A percentile compares a stretch with the other conserved stretches of the same genome.
Evolutionary conservation across 2,797 vertebrate species (phyloP).

Genomic region (Meda fulgida): DNA sequence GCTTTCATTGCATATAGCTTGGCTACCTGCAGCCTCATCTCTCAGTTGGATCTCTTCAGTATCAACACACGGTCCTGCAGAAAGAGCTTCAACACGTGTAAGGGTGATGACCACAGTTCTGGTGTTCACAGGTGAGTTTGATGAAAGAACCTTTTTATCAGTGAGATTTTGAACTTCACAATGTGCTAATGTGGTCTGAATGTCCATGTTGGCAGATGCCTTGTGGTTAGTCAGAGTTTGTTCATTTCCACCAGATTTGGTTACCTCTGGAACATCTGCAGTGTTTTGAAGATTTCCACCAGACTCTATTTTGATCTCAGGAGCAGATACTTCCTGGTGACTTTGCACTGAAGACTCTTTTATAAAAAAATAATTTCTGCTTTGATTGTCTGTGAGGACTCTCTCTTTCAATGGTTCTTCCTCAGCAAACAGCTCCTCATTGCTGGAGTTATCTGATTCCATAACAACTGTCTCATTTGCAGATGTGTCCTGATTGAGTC

Average conservation of each 20-base stretch:
- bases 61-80: constrained; percentile 43
- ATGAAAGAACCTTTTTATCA: background rate
- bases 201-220: background rate
- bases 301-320: constrained; percentile 10
- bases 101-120: constrained; percentile 46
- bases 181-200: constrained; percentile 4
- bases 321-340: constrained; percentile 3
- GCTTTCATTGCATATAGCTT: constrained; percentile 21
- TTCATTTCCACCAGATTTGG: background rate
- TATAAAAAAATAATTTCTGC: constrained; percentile 16
- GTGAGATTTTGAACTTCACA: background rate
- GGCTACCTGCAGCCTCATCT: background rate
- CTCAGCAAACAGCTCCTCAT: constrained; percentile 10
- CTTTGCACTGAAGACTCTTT: constrained; percentile 25
- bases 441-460: background rate
- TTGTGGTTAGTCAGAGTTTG: background rate
- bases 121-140: constrained; percentile 9
- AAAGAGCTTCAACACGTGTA: constrained; percentile 24
- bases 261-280: background rate
- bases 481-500: background rate
- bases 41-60: background rate
- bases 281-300: constrained; percentile 18
- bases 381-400: background rate
- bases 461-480: background rate
- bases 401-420: background rate